Evolutionary conservation across 1,140 invertebrate species (phyloP).

Genomic region (Uloborus diversus): DNA sequence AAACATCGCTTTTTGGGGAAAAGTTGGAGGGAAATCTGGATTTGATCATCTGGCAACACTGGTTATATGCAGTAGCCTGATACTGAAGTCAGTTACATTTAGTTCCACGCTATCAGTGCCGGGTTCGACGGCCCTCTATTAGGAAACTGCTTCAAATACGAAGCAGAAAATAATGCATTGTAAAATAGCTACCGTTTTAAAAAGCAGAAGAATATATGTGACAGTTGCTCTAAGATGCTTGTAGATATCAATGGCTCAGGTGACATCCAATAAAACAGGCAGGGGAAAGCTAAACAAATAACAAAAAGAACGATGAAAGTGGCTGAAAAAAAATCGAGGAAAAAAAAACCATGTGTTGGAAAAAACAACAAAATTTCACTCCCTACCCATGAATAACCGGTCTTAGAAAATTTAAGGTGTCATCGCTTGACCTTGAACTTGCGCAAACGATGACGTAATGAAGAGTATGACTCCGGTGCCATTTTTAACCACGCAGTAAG

Average conservation of each 20-base stretch:
- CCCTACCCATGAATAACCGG: constrained; percentile 23
- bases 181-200: not conserved
- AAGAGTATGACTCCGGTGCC: no score
- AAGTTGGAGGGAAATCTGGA: no score
- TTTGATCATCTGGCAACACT: no score
- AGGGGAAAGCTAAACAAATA: not conserved
- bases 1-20: no score
- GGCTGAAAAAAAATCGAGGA: not conserved
- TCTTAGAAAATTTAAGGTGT: constrained; percentile 51
- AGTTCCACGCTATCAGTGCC: constrained; percentile 14
- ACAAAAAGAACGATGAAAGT: not conserved
- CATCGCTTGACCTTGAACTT: constrained; percentile 43
- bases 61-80: no score
- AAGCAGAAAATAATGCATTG: not conserved
- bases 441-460: not conserved
- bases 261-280: not conserved
- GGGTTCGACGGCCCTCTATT: constrained; percentile 31
- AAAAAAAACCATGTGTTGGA: not conserved
- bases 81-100: no score
- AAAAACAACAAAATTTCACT: constrained; percentile 26
- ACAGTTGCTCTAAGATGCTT: not conserved
- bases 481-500: no score
- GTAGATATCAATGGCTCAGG: not conserved
- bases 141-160: not conserved
- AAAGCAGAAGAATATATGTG: not conserved